A percentile compares a stretch with the other conserved stretches of the same genome.
Conservation (phyloP, 2,113 vertebrate genomes). For the Vulpes ferrilata region DNA sequence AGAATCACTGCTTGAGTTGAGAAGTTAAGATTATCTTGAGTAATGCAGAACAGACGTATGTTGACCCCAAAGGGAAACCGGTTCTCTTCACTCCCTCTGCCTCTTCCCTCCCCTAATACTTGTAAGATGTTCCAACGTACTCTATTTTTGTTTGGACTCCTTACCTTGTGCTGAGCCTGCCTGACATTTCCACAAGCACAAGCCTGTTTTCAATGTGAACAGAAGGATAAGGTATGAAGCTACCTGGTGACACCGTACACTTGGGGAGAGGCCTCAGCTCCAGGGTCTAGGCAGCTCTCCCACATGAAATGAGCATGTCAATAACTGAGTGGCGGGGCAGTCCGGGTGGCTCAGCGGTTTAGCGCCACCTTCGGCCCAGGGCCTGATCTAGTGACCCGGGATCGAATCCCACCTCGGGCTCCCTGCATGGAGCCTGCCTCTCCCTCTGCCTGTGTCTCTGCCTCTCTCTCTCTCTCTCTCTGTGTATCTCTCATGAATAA, state of each 20-base stretch:
- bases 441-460: too few relatives aligned
- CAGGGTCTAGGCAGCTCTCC: background rate
- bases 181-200: background rate
- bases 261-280: accelerated
- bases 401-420: too few relatives aligned
- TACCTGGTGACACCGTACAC: background rate
- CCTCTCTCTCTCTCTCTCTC: too few relatives aligned
- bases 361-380: too few relatives aligned
- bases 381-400: too few relatives aligned
- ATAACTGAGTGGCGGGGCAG: background rate
- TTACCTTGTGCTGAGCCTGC: background rate
- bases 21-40: background rate
- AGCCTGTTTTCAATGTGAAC: background rate
- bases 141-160: background rate
- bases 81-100: background rate
- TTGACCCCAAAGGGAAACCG: background rate
- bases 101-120: background rate
- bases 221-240: background rate
- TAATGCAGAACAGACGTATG: background rate
- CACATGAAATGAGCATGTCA: background rate
- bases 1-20: background rate
- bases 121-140: background rate
- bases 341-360: too few relatives aligned
- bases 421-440: too few relatives aligned
- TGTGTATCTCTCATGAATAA: too few relatives aligned